phyloP scores from a whole-genome alignment of 1,140 invertebrate species.

The Grapholita molesta region DNA sequence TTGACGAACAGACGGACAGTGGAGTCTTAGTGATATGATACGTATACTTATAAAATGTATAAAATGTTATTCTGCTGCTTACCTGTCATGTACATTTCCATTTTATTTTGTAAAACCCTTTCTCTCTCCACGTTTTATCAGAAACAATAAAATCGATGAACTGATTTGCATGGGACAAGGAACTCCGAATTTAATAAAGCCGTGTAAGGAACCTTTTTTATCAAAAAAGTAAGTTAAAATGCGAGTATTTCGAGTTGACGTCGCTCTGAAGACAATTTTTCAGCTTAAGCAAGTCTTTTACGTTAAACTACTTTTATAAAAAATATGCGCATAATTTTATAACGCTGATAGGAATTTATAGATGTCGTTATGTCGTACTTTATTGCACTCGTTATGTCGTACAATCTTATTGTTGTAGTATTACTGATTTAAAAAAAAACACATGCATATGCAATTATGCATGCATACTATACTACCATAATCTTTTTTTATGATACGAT shows the following conservation, averaged over 20 bases:
- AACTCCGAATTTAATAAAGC: conserved; percentile 38
- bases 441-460: too few species aligned
- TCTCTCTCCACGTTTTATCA: conserved; percentile 22
- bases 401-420: too few species aligned
- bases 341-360: background rate
- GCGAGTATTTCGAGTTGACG: background rate
- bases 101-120: background rate
- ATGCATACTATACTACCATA: too few species aligned
- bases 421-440: too few species aligned
- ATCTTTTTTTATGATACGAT: too few species aligned
- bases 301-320: background rate
- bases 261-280: background rate
- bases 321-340: background rate
- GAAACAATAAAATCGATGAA: conserved; percentile 37
- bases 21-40: too few species aligned
- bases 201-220: conserved; percentile 29
- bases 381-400: too few species aligned
- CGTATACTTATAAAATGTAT: background rate
- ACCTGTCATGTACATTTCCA: background rate
- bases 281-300: background rate
- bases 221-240: conserved; percentile 15
- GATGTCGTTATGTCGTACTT: background rate
- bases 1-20: too few species aligned
- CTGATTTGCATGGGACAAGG: conserved; percentile 44
- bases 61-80: background rate